Percentiles rank a stretch among this genome's conserved stretches.
Conservation (phyloP, 1,140 invertebrate genomes). For the Drosophila arawakana region DNA sequence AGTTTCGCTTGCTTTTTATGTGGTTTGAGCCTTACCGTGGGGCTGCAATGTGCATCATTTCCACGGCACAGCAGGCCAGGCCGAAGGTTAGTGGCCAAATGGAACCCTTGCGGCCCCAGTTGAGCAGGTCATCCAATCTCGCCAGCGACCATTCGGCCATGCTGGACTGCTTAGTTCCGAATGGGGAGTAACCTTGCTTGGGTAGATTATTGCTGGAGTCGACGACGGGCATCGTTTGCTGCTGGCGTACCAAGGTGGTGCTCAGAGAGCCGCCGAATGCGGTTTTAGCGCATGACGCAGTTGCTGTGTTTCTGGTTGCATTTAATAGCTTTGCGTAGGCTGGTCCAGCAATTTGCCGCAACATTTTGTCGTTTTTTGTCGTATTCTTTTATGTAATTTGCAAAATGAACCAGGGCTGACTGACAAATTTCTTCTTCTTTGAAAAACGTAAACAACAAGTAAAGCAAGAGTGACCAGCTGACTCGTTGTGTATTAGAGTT, state of each 20-base stretch:
- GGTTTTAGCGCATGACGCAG: slow-evolving; percentile 23
- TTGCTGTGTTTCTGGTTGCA: slow-evolving; percentile 25
- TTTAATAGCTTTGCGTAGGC: slow-evolving; percentile 35
- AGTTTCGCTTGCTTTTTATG: not conserved
- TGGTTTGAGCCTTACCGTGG: slow-evolving; percentile 86
- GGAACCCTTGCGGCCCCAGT: slow-evolving; percentile 97
- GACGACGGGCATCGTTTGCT: slow-evolving; percentile 80
- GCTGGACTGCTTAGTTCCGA: slow-evolving; percentile 85
- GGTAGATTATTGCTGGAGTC: slow-evolving; percentile 59
- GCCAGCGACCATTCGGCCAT: slow-evolving; percentile 91
- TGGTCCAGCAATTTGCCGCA: slow-evolving; percentile 43
- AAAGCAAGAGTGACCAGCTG: slow-evolving; percentile 25
- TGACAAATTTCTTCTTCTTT: slow-evolving; percentile 37
- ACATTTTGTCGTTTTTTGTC: slow-evolving; percentile 40
- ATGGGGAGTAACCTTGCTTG: slow-evolving; percentile 76
- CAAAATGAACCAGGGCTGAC: slow-evolving; percentile 47
- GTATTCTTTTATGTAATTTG: slow-evolving; percentile 55
- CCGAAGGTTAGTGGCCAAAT: slow-evolving; percentile 99
- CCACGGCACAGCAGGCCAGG: slow-evolving; percentile 98
- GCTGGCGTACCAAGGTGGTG: slow-evolving; percentile 55
- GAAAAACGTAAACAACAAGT: slow-evolving; percentile 43
- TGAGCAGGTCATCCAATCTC: slow-evolving; percentile 96
- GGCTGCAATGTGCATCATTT: slow-evolving; percentile 99
- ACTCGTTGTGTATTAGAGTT: not conserved
- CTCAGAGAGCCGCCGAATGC: slow-evolving; percentile 48